Conservation (phyloP, 2,797 vertebrate species). For the Furcifer pardalis region DNA sequence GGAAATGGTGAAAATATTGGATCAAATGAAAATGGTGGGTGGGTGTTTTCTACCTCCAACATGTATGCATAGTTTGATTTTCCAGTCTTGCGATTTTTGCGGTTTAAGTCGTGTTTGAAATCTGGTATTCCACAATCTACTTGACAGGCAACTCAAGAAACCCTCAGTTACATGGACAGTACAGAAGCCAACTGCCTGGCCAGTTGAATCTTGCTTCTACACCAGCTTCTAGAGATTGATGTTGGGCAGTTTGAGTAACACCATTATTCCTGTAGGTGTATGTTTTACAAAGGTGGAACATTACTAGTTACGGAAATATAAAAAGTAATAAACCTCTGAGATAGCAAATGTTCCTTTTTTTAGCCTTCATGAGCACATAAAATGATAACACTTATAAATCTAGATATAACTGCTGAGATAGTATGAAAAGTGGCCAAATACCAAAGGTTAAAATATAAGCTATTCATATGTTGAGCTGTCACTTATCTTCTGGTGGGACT, state of each 20-base stretch:
- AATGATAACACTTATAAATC: not conserved
- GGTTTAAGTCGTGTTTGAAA: not conserved
- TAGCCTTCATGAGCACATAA: not conserved
- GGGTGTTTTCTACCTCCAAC: not conserved
- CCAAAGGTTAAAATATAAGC: not conserved
- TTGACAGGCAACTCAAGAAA: not conserved
- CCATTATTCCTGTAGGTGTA: constrained; percentile 29
- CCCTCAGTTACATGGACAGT: not conserved
- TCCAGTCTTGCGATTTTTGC: not conserved
- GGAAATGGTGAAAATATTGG: not conserved
- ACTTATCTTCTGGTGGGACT: not conserved
- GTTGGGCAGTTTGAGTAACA: constrained; percentile 26
- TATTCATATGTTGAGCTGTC: not conserved
- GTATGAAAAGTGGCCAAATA: not conserved
- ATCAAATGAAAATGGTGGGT: not conserved
- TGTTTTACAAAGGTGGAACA: constrained; percentile 47
- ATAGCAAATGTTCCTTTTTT: not conserved
- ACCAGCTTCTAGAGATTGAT: constrained; percentile 31
- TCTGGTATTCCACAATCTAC: not conserved
- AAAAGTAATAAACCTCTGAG: constrained; percentile 13
- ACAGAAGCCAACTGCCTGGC: not conserved
- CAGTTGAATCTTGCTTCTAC: not conserved
- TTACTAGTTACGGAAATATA: constrained; percentile 21
- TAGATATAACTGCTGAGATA: not conserved
- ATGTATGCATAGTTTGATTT: not conserved